Conservation (phyloP, 1,140 invertebrate species). For the Steinernema feltiae region DNA sequence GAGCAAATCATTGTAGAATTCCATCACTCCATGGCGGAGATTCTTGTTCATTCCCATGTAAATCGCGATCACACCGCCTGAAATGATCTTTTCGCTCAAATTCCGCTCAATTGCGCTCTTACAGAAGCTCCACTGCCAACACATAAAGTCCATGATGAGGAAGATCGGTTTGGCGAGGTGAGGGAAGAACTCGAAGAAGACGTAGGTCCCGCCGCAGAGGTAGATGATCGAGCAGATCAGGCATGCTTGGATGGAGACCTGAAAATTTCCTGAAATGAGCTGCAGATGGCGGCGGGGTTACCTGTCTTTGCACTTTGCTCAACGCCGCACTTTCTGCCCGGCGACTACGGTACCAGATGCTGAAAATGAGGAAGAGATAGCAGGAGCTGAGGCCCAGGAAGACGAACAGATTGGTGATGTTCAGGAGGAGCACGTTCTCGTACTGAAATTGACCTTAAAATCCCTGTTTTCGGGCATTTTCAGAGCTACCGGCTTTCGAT, state of each 20-base stretch:
- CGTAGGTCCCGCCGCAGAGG: not conserved
- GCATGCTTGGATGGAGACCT: slow-evolving; percentile 9
- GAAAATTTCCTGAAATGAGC: not conserved
- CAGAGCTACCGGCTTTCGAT: not conserved
- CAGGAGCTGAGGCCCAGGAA: not conserved
- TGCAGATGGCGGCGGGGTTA: not conserved
- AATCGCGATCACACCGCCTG: not conserved
- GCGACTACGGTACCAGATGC: not conserved
- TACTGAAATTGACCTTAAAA: slow-evolving; percentile 9
- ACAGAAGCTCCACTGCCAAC: not conserved
- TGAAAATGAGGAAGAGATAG: not conserved
- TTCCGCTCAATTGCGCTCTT: not conserved
- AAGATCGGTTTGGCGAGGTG: not conserved
- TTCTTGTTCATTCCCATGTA: not conserved
- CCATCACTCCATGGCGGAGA: not conserved
- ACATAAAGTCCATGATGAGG: not conserved
- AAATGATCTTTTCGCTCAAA: not conserved
- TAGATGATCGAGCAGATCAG: not conserved
- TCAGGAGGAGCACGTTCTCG: not conserved
- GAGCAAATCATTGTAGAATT: not conserved
- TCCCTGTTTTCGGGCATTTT: not conserved
- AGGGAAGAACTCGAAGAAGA: not conserved
- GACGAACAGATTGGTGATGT: not conserved
- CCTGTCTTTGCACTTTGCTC: not conserved
- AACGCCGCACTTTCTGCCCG: not conserved